These are phyloP conservation scores for Branchellion lobata DNA, from an alignment of 2,888 invertebrate species.

Conservation along the genomic window DNA sequence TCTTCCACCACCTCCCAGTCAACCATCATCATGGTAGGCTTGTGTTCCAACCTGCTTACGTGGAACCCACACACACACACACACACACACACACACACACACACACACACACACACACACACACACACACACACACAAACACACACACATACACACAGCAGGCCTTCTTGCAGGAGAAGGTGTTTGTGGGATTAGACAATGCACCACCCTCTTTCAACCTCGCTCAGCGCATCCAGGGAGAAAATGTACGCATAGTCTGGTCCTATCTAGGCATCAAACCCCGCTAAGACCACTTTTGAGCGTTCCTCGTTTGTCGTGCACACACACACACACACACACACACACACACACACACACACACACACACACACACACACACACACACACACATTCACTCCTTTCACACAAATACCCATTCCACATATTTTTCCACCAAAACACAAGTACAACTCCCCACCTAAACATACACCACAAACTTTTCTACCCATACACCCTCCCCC, in stretches of 20 bases:
- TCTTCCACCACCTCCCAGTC: not conserved
- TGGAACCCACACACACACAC: not conserved
- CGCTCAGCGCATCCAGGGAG: conserved; percentile 73
- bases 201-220: conserved; percentile 76
- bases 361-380: conserved; percentile 5
- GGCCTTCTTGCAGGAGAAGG: conserved; percentile 68
- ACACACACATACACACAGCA: conserved; percentile 25
- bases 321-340: not conserved
- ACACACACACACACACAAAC: conserved; percentile 5
- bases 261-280: no score
- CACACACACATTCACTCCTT: no score
- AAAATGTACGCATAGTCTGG: conserved; percentile 51
- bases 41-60: not conserved
- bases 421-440: no score
- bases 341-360: not conserved
- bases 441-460: no score
- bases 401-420: no score
- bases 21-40: not conserved
- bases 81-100: conserved; percentile 15
- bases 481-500: no score
- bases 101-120: conserved; percentile 1
- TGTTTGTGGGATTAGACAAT: conserved; percentile 76
- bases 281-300: no score
- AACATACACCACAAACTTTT: no score
- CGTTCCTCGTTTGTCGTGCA: no score